Conservation (phyloP, 2,797 vertebrate species). For the Gobio occitaniae region DNA sequence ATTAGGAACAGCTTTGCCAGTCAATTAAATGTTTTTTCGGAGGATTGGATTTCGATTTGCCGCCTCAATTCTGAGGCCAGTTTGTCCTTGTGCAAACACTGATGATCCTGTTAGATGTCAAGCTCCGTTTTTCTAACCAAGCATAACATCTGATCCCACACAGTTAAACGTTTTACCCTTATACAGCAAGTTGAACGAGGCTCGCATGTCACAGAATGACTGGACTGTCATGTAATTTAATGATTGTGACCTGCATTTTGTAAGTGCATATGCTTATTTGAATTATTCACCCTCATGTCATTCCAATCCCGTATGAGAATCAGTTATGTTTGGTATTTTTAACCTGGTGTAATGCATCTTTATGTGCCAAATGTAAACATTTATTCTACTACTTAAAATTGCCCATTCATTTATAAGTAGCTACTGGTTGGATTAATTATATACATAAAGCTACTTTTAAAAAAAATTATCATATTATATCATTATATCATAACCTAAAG, state of each 20-base stretch:
- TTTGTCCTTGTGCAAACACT: slow-evolving; percentile 24
- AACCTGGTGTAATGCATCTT: background rate
- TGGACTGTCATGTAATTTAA: background rate
- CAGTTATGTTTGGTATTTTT: background rate
- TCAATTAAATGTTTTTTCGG: slow-evolving; percentile 45
- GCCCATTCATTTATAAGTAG: background rate
- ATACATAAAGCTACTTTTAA: no score
- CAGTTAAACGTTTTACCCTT: background rate
- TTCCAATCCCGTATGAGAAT: background rate
- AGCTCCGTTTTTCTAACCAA: slow-evolving; percentile 22
- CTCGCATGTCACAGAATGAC: background rate
- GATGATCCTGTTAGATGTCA: slow-evolving; percentile 24
- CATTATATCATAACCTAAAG: background rate
- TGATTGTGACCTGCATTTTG: background rate
- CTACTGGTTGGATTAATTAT: no score
- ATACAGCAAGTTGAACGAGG: background rate
- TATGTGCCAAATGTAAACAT: background rate
- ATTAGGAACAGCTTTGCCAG: slow-evolving; percentile 65
- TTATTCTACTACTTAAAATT: background rate
- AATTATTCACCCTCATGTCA: background rate
- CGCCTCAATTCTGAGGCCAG: slow-evolving; percentile 33
- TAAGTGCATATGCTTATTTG: background rate
- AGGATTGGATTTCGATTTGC: slow-evolving; percentile 31
- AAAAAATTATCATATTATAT: background rate
- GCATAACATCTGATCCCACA: slow-evolving; percentile 10